Evolutionary conservation across 2,888 invertebrate species (phyloP), one percentile per base, ranked within the genome.

Genomic region (Drosophila picticornis): DNA sequence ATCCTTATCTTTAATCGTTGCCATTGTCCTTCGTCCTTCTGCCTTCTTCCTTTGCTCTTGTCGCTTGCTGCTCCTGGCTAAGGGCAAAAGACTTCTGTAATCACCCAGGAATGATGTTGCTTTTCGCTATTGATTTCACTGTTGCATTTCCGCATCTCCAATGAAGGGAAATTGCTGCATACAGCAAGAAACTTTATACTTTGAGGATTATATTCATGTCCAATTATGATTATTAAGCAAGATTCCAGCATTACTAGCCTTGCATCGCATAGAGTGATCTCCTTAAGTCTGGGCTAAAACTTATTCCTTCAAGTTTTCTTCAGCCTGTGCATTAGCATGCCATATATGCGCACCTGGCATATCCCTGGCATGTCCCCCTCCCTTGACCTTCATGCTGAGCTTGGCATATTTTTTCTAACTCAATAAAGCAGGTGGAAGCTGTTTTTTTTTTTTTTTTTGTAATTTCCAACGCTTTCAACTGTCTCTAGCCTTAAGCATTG

Each of bases 141-240:
- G 53, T 65, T 57, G 64, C 71, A 82, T 82, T 82, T 80, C 82
- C 80, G 75, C 62, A 53, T 27, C 58, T 55, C 52, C 64, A 22
- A 4, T 19, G 19, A 59, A 64, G 25, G 78, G 74, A 81, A 78
- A 81, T 78, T 73, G 67, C 63, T 38, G 38, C 56, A 57, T 31
- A 29, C 36, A 59, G 25, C 46, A 9, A 25, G 25, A 16, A 16
- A 25, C 13, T 25, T 25, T 46, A 16, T 46, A 13, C n/a, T 22
- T 22, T 46, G 46, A n/a, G 40, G 5, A 16, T 46, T 22, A 22
- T 46, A 46, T 46, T 22, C 46, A 46, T 46, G 4, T 22, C 13
- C 19, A 46, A 46, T 46, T 22, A 46, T 46, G 22, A 46, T 46
- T 46, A 2, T 46, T 46, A 43, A 22, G 22, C 43, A 43, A 43